These are phyloP conservation scores for Lepilemur ruficaudatus DNA, from an alignment of 2,797 vertebrate species.

Conservation along the genomic window DNA sequence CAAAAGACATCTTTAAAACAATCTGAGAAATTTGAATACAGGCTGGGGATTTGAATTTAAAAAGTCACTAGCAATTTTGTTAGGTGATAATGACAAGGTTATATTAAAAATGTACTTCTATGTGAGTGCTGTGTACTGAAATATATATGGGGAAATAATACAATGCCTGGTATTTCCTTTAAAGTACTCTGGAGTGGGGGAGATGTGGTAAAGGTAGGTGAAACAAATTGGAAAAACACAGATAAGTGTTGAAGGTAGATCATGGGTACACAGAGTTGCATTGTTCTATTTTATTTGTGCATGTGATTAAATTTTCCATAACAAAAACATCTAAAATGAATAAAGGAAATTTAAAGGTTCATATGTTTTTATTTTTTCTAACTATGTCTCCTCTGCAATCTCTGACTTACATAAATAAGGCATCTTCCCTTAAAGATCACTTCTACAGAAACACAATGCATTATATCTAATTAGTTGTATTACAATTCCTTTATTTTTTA, in stretches of 20 bases:
- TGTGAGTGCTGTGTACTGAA: not conserved
- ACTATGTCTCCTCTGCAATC: not conserved
- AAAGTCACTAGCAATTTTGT: not conserved
- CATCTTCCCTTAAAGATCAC: not conserved
- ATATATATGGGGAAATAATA: not conserved
- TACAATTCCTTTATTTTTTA: not conserved
- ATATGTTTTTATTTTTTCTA: not conserved
- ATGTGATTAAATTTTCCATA: not conserved
- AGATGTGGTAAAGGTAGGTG: not conserved
- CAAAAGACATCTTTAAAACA: not conserved
- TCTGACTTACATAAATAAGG: not conserved
- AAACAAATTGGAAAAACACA: not conserved
- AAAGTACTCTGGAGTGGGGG: not conserved
- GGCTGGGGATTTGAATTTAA: not conserved
- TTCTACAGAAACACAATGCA: not conserved
- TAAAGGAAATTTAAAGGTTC: not conserved
- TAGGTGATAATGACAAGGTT: not conserved
- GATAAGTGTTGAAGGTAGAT: not conserved
- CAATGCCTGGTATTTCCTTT: not conserved
- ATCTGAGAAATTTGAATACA: not conserved
- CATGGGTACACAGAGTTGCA: not conserved
- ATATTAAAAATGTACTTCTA: not conserved
- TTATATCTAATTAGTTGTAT: not conserved
- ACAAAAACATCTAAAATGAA: not conserved
- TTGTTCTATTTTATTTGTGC: not conserved